Evolutionary conservation across 2,888 invertebrate genomes (phyloP), one percentile per base, ranked within the genome.

Genomic region (Nyleta sp.): DNA sequence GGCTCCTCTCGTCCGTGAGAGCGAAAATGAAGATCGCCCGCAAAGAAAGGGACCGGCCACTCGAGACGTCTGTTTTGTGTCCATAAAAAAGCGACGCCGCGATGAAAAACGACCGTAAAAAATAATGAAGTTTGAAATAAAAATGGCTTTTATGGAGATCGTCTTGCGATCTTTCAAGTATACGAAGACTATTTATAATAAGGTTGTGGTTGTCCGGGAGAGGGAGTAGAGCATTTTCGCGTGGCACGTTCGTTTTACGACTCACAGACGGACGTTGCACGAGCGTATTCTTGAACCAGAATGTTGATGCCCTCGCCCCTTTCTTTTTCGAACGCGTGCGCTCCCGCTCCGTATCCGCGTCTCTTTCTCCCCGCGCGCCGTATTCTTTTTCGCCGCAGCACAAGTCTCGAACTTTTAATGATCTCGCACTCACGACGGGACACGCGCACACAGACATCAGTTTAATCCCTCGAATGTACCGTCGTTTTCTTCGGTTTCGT

Each of bases 131-230:
- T 76, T 76, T 42, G 40, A 68, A 68, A 70, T 64, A 70, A 70
- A 70, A 64, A 40, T 50, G 35, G 33, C 13, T 77, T 65, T 70
- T 78, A 78, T 72, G 72, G 60, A 78, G 67, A 65, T 55, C 67
- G 55, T 57, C 72, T 78, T 68, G 57, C 52, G 70, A 73, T 78
- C 64, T 73, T 65, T 53, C 55, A 60, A 68, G 46, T 65, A 65
- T 53, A 59, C 55, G 53, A 60, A 57, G 64, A 71, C 78, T 78
- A 74, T 78, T 74, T 74, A 74, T 70, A 74, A 78, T 78, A 74
- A 78, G 55, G 22, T 55, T 65, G 50, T 28, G 71, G 46, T 70
- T 64, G 65, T 74, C 59, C 44, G 22, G 53, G 68, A 67, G 68
- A 35, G 68, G 44, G 70, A 67, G 64, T 60, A 50, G 38, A 74